These are phyloP conservation scores for Oreonectes daqikongensis DNA, from an alignment of 2,797 vertebrate genomes.

Conservation along the genomic window DNA sequence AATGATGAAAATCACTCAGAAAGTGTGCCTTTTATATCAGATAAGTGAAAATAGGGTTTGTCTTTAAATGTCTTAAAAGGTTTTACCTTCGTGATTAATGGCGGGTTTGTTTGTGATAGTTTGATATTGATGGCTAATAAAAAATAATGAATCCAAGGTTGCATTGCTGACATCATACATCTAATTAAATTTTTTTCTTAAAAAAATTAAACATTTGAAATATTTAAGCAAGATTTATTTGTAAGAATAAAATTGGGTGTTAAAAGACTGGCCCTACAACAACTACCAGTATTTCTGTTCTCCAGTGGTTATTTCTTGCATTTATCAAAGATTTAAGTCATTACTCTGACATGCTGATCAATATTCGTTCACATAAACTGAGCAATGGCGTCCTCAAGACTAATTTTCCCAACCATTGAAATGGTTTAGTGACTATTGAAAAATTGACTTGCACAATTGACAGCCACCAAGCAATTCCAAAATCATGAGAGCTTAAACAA, in stretches of 20 bases:
- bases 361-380: slow-evolving; percentile 63
- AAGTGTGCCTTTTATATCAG: not conserved
- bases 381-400: slow-evolving; percentile 60
- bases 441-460: slow-evolving; percentile 71
- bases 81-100: slow-evolving; percentile 5
- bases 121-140: not conserved
- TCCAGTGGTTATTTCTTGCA: slow-evolving; percentile 14
- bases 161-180: not conserved
- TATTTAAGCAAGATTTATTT: too few species aligned
- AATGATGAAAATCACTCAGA: not conserved
- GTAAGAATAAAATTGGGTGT: too few species aligned
- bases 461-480: slow-evolving; percentile 69
- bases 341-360: slow-evolving; percentile 59
- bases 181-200: too few species aligned
- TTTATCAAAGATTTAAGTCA: slow-evolving; percentile 32
- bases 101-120: not conserved
- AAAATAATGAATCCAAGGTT: slow-evolving; percentile 25
- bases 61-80: slow-evolving; percentile 5
- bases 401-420: slow-evolving; percentile 62
- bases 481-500: slow-evolving; percentile 60
- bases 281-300: not conserved
- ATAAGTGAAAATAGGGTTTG: not conserved
- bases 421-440: slow-evolving; percentile 63
- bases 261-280: not conserved
- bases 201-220: too few species aligned